Base-by-base conservation (phyloP, 2,797 vertebrate species). In the Trachurus trachurus region DNA sequence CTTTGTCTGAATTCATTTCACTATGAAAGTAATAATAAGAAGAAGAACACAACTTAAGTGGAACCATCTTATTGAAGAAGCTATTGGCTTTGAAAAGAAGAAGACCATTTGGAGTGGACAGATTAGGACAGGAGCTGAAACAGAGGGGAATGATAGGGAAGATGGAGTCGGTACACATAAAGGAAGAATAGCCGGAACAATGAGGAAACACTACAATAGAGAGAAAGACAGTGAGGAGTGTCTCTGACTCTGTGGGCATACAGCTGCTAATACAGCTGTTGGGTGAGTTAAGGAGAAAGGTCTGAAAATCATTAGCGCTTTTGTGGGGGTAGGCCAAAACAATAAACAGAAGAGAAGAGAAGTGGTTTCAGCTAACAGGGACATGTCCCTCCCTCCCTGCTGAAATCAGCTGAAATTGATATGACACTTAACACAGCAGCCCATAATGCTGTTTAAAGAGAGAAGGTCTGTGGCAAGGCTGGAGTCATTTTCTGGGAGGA, bases 191-290 rank as follows among this genome's bases (percentile, higher is more conserved):
- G 62, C 79, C 37, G 29, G 29, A 50, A 19, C 56, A 19, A 69
- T 66, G 61, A 9, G 3, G 60, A 64, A 5, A 53, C 56, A 78
- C 11, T 6, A 63, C 9, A 19, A 54, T 53, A 54, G 60, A 3
- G 42, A 21, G 57, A 66, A 62, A 37, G 39, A 54, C 39, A 58
- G 54, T 49, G 31, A 71, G 66, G 70, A 63, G 83, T n/a, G 17
- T 22, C 59, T 58, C 71, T 49, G n/a, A 45, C 76, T 76, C 53
- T 19, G 59, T 53, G 66, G 80, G 74, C 71, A 73, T 74, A 31
- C 81, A 81, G 81, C 86, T 88, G 89, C 69, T 68, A 1, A 54
- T 71, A 71, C 83, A 92, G 89, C 77, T 90, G 89, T 31, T 81
- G 39, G 63, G 40, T 74, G 58, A 87, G 76, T 88, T 61, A 80